phyloP scores from a whole-genome alignment of 37 sponge, comb jelly and placozoan species.

The Ephydatia muelleri region DNA sequence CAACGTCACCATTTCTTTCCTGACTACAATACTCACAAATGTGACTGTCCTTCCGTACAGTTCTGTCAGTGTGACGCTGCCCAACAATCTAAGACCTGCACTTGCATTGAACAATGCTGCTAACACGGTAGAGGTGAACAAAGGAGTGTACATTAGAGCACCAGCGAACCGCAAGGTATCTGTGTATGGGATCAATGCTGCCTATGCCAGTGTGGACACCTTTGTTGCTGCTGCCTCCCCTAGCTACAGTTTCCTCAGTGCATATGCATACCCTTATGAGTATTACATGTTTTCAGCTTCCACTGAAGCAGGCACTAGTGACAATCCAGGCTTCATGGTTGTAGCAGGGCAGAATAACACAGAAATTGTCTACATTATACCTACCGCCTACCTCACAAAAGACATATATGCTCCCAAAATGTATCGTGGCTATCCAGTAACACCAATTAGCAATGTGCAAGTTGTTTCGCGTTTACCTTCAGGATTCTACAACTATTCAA shows the following conservation, averaged over 20 bases:
- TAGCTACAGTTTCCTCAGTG: neutral
- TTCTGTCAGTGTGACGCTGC: neutral
- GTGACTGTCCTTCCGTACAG: neutral
- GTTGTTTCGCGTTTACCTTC: neutral
- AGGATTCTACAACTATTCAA: neutral
- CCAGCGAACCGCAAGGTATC: neutral
- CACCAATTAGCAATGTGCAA: neutral
- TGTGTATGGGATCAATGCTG: neutral
- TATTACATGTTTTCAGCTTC: neutral
- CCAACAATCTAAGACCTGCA: neutral
- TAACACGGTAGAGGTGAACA: neutral
- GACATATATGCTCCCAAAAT: neutral
- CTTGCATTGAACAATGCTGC: neutral
- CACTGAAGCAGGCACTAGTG: neutral
- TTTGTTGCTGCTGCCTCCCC: neutral
- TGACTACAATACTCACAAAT: neutral
- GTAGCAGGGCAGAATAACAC: neutral
- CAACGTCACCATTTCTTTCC: neutral
- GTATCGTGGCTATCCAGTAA: neutral
- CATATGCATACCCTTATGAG: neutral
- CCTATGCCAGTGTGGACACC: neutral
- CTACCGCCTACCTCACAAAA: neutral
- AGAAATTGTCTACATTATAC: neutral
- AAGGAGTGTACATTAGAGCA: neutral
- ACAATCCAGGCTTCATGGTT: neutral